Conservation (phyloP, 2,113 vertebrate species). For the Megaceryle torquata region DNA sequence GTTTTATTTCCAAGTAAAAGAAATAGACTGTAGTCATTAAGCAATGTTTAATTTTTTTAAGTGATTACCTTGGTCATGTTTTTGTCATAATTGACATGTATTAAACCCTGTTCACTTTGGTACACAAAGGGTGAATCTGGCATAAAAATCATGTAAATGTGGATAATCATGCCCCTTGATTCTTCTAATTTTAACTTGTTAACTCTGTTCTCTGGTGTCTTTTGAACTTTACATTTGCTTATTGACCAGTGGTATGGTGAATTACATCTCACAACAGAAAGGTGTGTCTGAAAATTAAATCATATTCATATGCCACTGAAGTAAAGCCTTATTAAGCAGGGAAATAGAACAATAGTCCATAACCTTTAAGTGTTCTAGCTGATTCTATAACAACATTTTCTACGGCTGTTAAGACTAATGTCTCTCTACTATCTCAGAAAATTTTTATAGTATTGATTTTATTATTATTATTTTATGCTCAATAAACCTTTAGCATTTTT, state of each 20-base stretch:
- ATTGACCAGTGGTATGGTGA: background rate
- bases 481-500: conserved; percentile 34
- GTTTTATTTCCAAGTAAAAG: background rate
- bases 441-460: conserved; percentile 55
- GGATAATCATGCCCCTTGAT: background rate
- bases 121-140: background rate
- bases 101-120: background rate
- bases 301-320: background rate
- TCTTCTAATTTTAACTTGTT: background rate
- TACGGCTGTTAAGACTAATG: conserved; percentile 1
- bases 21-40: background rate
- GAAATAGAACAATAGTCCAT: conserved; percentile 29
- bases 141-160: background rate
- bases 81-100: background rate
- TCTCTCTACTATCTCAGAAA: background rate
- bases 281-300: conserved; percentile 31
- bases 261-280: background rate
- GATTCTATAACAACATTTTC: conserved; percentile 31
- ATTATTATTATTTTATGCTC: conserved; percentile 54
- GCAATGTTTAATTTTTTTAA: background rate
- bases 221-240: background rate
- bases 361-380: conserved; percentile 30
- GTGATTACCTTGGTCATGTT: background rate
- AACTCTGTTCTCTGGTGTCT: background rate
- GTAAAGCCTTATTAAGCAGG: conserved; percentile 34